Conservation (phyloP, 1,140 invertebrate species). For the Laupala kohalensis region DNA sequence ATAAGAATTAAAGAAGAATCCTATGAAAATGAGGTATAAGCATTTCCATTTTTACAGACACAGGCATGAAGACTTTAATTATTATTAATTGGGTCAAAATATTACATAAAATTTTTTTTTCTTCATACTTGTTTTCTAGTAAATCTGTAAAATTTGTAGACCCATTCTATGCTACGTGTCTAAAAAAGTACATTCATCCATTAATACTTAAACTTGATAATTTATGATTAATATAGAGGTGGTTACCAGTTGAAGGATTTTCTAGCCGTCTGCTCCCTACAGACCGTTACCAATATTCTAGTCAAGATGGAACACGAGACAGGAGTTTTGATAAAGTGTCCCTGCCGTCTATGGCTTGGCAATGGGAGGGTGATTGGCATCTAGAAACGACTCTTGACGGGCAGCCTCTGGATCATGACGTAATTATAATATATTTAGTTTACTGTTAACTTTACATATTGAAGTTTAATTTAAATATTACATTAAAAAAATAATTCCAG, state of each 20-base stretch:
- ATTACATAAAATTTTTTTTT: too few relatives aligned
- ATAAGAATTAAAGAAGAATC: constrained; percentile 79
- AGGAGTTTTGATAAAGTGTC: constrained; percentile 65
- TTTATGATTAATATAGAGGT: too few relatives aligned
- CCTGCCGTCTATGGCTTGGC: constrained; percentile 81
- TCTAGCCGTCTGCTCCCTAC: constrained; percentile 66
- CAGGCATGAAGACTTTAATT: too few relatives aligned
- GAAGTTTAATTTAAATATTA: too few relatives aligned
- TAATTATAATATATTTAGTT: constrained; percentile 20
- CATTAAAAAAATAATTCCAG: too few relatives aligned
- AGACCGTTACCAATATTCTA: constrained; percentile 73
- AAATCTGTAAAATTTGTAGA: too few relatives aligned
- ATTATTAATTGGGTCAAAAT: too few relatives aligned
- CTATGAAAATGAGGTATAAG: constrained; percentile 76
- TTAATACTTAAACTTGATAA: too few relatives aligned
- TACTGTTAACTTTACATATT: neutral
- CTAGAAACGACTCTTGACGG: constrained; percentile 77
- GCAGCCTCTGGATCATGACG: constrained; percentile 74
- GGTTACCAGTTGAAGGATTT: constrained; percentile 83
- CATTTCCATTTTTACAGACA: neutral
- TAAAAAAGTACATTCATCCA: too few relatives aligned
- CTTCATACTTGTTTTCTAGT: too few relatives aligned
- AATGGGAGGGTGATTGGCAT: constrained; percentile 88
- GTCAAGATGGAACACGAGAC: constrained; percentile 63
- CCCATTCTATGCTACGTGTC: too few relatives aligned